Base-by-base conservation (phyloP, 2,797 vertebrate species). In the Heterohyrax brucei region DNA sequence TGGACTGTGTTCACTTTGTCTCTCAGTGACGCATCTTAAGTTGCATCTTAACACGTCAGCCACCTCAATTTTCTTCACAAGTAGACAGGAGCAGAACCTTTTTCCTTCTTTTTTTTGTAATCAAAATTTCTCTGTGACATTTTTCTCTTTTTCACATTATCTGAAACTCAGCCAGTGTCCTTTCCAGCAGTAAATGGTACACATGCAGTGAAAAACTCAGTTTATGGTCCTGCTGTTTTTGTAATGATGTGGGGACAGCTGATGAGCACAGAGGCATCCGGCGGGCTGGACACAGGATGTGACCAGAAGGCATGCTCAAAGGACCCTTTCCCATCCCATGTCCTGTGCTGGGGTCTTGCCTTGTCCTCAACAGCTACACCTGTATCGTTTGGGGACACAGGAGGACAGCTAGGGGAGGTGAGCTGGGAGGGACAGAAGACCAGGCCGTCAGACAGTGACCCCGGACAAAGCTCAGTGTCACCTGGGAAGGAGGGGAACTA, bases 21-120 rank as follows among this genome's bases (percentile, higher is more conserved):
- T 62, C 94, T 94, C 64, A 90, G 22, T 92, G 70, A 96, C 14
- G 81, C 92, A 88, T 82, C 50, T 91, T 87, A 95, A 87, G 75
- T 48, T 76, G 50, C 72, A 92, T 83, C 81, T 81, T 95, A 87
- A 94, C 30, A 77, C 92, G 14, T 56, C 88, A 84, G 6, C 24
- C 24, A 48, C 33, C 53, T 66, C 48, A 22, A 88, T 22, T 96
- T 44, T 81, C 92, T 85, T 95, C 30, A 92, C 33, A 7, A 86
- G 39, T 33, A 86, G 22, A 92, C 10, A 16, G 48, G 3, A 39
- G 39, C 39, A 39, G 39, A 93, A 30, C 18, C 78, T n/a, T 18
- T 50, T 53, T 5, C 70, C 94, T 72, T 76, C 44, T 53, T 19
- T 72, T 84, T 83, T 72, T 61, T 1, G 39, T 39, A 91, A 81